These are phyloP conservation scores for Barbus barbus DNA, from an alignment of 2,113 vertebrate species.

Conservation along the genomic window DNA sequence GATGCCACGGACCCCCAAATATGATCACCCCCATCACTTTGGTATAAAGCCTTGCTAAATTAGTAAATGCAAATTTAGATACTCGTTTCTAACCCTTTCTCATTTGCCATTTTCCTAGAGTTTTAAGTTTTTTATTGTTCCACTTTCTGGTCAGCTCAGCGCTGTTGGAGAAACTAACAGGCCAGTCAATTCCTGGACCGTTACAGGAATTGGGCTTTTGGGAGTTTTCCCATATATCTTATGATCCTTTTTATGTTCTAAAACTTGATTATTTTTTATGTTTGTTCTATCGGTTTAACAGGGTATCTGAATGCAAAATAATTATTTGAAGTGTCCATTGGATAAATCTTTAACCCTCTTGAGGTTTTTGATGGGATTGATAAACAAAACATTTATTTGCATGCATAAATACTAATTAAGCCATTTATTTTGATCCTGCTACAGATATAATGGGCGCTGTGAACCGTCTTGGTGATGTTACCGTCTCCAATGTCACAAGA, in stretches of 20 bases:
- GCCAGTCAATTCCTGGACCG: not conserved
- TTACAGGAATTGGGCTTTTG: not conserved
- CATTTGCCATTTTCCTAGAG: not conserved
- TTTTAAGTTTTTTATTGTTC: not conserved
- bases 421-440: not conserved
- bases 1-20: not conserved
- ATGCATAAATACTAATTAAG: slow-evolving; percentile 27
- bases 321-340: slow-evolving; percentile 17
- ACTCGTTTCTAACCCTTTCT: not conserved
- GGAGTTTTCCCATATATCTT: not conserved
- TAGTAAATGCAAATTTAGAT: not conserved
- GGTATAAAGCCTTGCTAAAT: not conserved
- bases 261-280: not conserved
- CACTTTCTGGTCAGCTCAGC: not conserved
- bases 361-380: not conserved
- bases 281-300: not conserved
- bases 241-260: not conserved
- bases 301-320: not conserved
- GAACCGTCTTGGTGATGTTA: slow-evolving; percentile 20
- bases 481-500: slow-evolving; percentile 25
- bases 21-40: not conserved
- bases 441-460: not conserved
- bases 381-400: slow-evolving; percentile 34
- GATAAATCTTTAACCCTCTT: slow-evolving; percentile 17
- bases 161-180: not conserved